Evolutionary conservation across 1,140 invertebrate species (phyloP), one percentile per base, ranked within the genome.

Genomic region (Andricus grossulariae): DNA sequence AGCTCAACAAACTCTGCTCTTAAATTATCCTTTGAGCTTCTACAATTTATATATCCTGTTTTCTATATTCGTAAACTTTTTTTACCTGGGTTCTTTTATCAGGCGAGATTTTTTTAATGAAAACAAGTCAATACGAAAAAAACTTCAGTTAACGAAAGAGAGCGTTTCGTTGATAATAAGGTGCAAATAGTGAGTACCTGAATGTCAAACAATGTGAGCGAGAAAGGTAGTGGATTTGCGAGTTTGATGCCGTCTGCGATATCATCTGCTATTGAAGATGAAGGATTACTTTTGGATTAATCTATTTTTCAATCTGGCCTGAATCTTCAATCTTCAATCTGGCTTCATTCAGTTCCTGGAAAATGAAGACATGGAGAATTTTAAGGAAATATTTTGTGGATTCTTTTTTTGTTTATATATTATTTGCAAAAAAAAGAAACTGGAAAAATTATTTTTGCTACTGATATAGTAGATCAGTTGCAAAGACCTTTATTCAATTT

Each of bases 161-260:
- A 18, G 3, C 13, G 12, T 57, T 25, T 55, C 4, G 19, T 55
- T 19, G 54, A 57, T 57, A 11, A 55, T 11, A 6, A 57, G 19
- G 10, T 57, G 55, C 19, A 11, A 57, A 2, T 16, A 18, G 3
- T 19, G n/a, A 19, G 54, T 12, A 12, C 54, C 18, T 2, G 19
- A 57, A 18, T 2, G 25, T 21, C 19, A 12, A 57, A 57, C 25
- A 57, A 57, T 57, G 1, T 57, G 3, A 57, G n/a, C 10, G 6
- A 18, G 7, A 25, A 25, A 15, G 12, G 19, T 13, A 21, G 55
- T 57, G 18, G 19, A 25, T 25, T 57, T 25, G 55, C 55, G 13
- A 12, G 55, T 25, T 57, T 25, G 55, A 57, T 57, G 55, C 19
- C 55, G 19, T 25, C 12, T 57, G 55, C 55, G 55, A 57, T 57